These are phyloP conservation scores for Aquatica leii DNA, from an alignment of 2,888 invertebrate genomes.

Conservation along the genomic window DNA sequence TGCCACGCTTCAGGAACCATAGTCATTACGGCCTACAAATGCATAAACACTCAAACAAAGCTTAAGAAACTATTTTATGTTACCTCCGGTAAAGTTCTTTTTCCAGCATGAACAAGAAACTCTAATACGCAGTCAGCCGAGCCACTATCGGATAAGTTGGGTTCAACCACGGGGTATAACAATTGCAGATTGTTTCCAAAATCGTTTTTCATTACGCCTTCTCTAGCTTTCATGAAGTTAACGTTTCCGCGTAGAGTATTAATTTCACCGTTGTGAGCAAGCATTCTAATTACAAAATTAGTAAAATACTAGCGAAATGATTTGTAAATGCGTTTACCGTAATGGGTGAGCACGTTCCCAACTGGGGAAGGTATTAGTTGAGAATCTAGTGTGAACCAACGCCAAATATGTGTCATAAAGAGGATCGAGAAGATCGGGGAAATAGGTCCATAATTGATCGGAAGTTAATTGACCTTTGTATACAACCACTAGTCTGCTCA, in stretches of 20 bases:
- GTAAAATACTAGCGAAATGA: background rate
- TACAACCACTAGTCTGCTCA: slow-evolving; percentile 89
- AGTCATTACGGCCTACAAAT: slow-evolving; percentile 93
- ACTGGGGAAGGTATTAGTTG: slow-evolving; percentile 99
- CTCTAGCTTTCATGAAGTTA: slow-evolving; percentile 97
- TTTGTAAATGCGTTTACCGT: no score
- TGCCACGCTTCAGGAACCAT: slow-evolving; percentile 99
- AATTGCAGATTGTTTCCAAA: slow-evolving; percentile 86
- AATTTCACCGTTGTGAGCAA: slow-evolving; percentile 99
- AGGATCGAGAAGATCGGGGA: slow-evolving; percentile 74
- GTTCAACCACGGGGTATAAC: slow-evolving; percentile 97
- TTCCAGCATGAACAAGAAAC: slow-evolving; percentile 93
- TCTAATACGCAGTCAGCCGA: slow-evolving; percentile 98
- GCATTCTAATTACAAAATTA: slow-evolving; percentile 63
- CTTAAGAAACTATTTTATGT: slow-evolving; percentile 13
- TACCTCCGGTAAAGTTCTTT: slow-evolving; percentile 86
- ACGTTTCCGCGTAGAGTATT: slow-evolving; percentile 98
- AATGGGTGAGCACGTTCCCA: slow-evolving; percentile 99
- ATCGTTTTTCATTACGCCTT: slow-evolving; percentile 94
- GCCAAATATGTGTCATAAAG: slow-evolving; percentile 94
- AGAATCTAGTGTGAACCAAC: slow-evolving; percentile 97
- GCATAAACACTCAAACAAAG: no score
- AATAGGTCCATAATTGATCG: slow-evolving; percentile 87
- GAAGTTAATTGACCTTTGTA: slow-evolving; percentile 98
- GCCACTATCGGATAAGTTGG: slow-evolving; percentile 97